A percentile compares a stretch with the other conserved stretches of the same genome.
phyloP scores from a whole-genome alignment of 2,113 vertebrate genomes.

The Heterotilapia buettikoferi region DNA sequence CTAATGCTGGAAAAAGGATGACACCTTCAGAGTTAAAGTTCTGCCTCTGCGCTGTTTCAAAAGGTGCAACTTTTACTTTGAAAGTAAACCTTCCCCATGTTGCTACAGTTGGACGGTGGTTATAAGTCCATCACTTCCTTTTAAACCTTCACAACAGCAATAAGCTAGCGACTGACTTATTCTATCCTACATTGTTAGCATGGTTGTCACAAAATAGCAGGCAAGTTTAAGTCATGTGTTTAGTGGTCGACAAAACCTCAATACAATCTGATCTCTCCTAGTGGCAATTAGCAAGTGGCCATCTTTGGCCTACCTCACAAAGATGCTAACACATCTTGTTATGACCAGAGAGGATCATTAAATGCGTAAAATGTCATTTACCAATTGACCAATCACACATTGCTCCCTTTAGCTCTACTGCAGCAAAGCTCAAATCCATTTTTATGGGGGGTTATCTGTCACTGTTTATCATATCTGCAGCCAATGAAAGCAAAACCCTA shows the following conservation, averaged over 20 bases:
- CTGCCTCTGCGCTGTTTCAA: background rate
- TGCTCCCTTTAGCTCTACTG: background rate
- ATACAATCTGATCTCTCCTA: background rate
- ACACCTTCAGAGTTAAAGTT: background rate
- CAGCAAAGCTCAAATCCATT: background rate
- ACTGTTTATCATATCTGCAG: background rate
- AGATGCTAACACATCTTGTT: background rate
- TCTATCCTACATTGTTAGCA: background rate
- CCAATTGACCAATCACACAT: background rate
- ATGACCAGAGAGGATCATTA: background rate
- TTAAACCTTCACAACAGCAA: background rate
- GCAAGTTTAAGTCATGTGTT: background rate
- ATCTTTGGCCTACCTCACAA: background rate
- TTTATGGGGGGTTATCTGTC: background rate
- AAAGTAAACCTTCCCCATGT: background rate
- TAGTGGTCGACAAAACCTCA: background rate
- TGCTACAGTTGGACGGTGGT: background rate
- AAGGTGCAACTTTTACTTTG: background rate
- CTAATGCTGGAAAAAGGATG: background rate
- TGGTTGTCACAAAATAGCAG: background rate
- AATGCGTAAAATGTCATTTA: background rate
- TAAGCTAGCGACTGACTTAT: accelerated
- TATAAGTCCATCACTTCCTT: background rate
- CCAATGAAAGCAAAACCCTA: background rate
- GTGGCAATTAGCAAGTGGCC: background rate